phyloP scores from a whole-genome alignment of 2,113 vertebrate species.

The Conger conger region DNA sequence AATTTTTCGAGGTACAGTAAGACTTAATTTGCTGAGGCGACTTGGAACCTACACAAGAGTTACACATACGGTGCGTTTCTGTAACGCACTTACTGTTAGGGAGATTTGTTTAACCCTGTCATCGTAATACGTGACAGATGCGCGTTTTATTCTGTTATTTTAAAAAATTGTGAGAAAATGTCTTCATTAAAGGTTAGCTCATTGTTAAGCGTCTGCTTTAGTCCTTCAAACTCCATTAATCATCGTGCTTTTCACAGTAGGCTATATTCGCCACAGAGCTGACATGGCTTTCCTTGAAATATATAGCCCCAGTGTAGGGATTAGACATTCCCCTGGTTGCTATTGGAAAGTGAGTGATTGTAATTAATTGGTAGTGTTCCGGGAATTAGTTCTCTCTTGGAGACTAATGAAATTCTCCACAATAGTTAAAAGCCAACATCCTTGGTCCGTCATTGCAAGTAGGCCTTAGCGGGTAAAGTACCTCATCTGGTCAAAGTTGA shows the following conservation, averaged over 20 bases:
- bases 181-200: slow-evolving; percentile 48
- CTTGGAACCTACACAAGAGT: neutral
- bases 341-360: slow-evolving; percentile 35
- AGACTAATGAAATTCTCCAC: slow-evolving; percentile 2
- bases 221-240: slow-evolving; percentile 53
- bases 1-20: slow-evolving; percentile 29
- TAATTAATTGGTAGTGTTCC: slow-evolving; percentile 51
- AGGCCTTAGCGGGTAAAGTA: slow-evolving; percentile 21
- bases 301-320: slow-evolving; percentile 39
- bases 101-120: neutral
- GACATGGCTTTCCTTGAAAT: slow-evolving; percentile 49
- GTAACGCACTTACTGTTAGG: neutral
- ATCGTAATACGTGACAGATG: neutral
- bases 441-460: slow-evolving; percentile 18
- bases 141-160: slow-evolving; percentile 26
- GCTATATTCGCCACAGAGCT: slow-evolving; percentile 46
- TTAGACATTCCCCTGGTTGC: slow-evolving; percentile 26
- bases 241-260: slow-evolving; percentile 41
- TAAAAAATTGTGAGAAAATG: slow-evolving; percentile 41
- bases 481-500: slow-evolving; percentile 39
- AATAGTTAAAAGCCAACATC: slow-evolving; percentile 22
- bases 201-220: slow-evolving; percentile 50
- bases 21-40: slow-evolving; percentile 9
- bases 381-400: slow-evolving; percentile 19
- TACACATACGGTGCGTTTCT: neutral